Base-by-base conservation (phyloP, 1,140 invertebrate genomes). In the Cherax quadricarinatus region DNA sequence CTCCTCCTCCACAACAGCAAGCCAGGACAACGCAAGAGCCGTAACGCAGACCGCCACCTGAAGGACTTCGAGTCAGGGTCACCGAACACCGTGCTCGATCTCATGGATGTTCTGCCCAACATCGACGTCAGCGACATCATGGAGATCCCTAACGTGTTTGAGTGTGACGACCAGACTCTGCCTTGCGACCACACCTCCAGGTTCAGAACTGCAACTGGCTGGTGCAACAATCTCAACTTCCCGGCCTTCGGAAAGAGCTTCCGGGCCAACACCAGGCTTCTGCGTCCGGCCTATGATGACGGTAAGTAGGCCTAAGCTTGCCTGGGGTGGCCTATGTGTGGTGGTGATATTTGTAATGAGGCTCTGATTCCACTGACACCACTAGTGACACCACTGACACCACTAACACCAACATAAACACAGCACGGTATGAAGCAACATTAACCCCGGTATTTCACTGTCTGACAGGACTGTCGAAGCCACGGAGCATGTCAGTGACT, bases 181-280 rank as follows among this genome's bases (percentile, higher is more conserved):
- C 96, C 96, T 18, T 96, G 96, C 93, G 96, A 96, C 93, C 96
- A 96, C 91, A 96, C 96, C 0, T 94, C 95, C 41, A 95, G 95
- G 93, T 96, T 96, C 94, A 94, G 96, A 9, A 96, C 95, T 0
- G 94, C 95, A 21, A 96, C 96, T 48, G 96, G 96, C n/a, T 96
- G 96, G 96, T 96, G 96, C 92, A 96, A 96, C 93, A 97, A 96
- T 93, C 94, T 96, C 10, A 94, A 95, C 83, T 94, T 95, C 94
- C 96, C 96, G 1, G 94, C 95, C 75, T 95, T 94, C 84, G 96
- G 96, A 41, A 96, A 96, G 92, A 95, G 95, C 41, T 94, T 95
- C 87, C 94, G 95, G 78, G 95, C 95, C 14, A 96, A 96, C 89
- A 94, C 95, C 12, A 94, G 96, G 41, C 94, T 96, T 4, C 93